Percentiles rank a stretch among this genome's conserved stretches.
These are phyloP conservation scores for Pyralis farinalis DNA, from an alignment of 2,888 invertebrate species.

Conservation along the genomic window DNA sequence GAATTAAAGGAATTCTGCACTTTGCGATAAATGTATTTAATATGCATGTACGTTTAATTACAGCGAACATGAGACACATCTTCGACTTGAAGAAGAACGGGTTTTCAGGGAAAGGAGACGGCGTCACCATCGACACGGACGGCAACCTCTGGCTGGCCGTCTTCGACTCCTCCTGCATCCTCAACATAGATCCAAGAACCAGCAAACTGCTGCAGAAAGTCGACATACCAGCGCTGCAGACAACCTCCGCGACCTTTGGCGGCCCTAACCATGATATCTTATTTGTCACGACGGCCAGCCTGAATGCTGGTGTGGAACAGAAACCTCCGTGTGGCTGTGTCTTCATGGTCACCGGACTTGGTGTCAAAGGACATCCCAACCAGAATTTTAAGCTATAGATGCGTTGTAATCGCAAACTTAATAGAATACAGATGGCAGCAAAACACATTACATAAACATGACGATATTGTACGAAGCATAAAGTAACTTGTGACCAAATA, in stretches of 20 bases:
- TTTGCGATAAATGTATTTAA: no score
- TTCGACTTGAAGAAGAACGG: conserved; percentile 78
- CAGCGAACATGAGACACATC: conserved; percentile 81
- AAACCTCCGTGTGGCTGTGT: conserved; percentile 80
- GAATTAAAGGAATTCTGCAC: no score
- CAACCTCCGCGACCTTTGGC: conserved; percentile 88
- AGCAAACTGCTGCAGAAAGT: conserved; percentile 81
- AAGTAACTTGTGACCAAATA: no score
- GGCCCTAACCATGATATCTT: conserved; percentile 85
- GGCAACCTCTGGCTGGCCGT: conserved; percentile 89
- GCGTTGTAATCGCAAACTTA: no score
- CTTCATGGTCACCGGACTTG: conserved; percentile 83
- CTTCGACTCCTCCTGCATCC: conserved; percentile 82
- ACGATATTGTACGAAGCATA: no score
- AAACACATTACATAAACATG: no score
- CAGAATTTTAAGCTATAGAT: conserved; percentile 39
- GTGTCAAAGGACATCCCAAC: conserved; percentile 76
- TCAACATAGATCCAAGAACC: conserved; percentile 75
- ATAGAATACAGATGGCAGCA: no score
- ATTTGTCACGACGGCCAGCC: conserved; percentile 82
- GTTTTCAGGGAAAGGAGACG: conserved; percentile 80
- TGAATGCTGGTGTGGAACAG: conserved; percentile 51
- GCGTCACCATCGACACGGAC: conserved; percentile 88
- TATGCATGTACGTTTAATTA: no score
- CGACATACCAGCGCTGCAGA: conserved; percentile 79